Conservation (phyloP, 2,888 invertebrate species). For the Unio delphinus region DNA sequence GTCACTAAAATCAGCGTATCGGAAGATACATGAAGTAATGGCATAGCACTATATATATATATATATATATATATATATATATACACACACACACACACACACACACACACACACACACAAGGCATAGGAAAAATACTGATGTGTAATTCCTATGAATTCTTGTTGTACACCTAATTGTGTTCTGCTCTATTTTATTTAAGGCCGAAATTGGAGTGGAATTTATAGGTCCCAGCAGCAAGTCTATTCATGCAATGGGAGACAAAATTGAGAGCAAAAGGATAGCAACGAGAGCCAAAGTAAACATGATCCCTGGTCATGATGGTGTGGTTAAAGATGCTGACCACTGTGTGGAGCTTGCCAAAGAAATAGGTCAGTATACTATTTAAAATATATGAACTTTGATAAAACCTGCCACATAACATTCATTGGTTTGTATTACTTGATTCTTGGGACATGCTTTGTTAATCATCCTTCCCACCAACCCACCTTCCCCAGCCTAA, state of each 20-base stretch:
- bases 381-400: too few species aligned
- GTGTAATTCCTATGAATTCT: too few species aligned
- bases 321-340: slow-evolving; percentile 74
- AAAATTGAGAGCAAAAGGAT: slow-evolving; percentile 80
- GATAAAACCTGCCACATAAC: too few species aligned
- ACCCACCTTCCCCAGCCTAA: too few species aligned
- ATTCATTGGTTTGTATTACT: background rate
- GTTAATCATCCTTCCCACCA: background rate
- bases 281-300: slow-evolving; percentile 77
- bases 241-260: slow-evolving; percentile 80
- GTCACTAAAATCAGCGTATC: too few species aligned
- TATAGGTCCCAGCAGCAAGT: slow-evolving; percentile 77
- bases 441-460: background rate
- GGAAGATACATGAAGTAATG: too few species aligned
- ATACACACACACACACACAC: too few species aligned
- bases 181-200: slow-evolving; percentile 53
- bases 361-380: slow-evolving; percentile 74
- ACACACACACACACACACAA: too few species aligned
- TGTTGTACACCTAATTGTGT: too few species aligned
- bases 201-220: slow-evolving; percentile 75
- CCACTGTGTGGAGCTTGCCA: slow-evolving; percentile 76
- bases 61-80: too few species aligned
- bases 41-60: too few species aligned
- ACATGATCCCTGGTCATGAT: slow-evolving; percentile 77
- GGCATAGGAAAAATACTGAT: too few species aligned